Base-by-base conservation (phyloP, 2,888 invertebrate genomes). In the Sepiola atlantica region DNA sequence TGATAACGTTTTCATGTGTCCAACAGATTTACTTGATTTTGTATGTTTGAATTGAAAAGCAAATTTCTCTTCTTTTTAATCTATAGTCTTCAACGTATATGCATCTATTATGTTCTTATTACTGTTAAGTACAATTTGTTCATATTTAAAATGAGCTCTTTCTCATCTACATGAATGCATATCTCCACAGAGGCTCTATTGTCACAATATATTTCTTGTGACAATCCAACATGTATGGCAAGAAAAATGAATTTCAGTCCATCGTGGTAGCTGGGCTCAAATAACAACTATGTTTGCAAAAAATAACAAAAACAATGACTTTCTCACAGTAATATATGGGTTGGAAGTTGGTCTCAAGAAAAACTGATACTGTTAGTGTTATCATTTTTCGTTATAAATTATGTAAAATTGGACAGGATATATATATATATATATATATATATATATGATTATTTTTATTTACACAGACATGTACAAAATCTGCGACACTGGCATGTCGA, bases 211-310 rank as follows among this genome's bases (percentile, higher is more conserved):
- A 16, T 32, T 77, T 77, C n/a, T 77, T 77, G 77, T n/a, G 32
- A 77, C 18, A n/a, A 77, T 77, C 14, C 10, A 14, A 77, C n/a
- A 77, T 77, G 77, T 4, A n/a, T 18, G n/a, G 32, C 77, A 77
- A n/a, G n/a, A 77, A 77, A 77, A 61, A 24, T n/a, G n/a, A 77
- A 77, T 14, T n/a, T n/a, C 14, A n/a, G 16, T 77, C 14, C n/a
- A 77, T n/a, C n/a, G n/a, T 77, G 77, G n/a, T 32, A 77, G 77
- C 77, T 77, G 77, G 77, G 77, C 77, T 77, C 77, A 77, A 77
- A 77, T 77, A 77, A 77, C 77, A 77, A 61, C 20, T 61, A 61
- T 61, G 10, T 77, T 77, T 32, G 14, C 21, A 77, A 77, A 32
- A 77, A 14, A 77, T 77, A 77, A 77, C 77, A 61, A 61, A 61